A percentile compares a stretch with the other conserved stretches of the same genome.
These are phyloP conservation scores for Diabrotica virgifera DNA, from an alignment of 1,140 invertebrate genomes.

Conservation along the genomic window DNA sequence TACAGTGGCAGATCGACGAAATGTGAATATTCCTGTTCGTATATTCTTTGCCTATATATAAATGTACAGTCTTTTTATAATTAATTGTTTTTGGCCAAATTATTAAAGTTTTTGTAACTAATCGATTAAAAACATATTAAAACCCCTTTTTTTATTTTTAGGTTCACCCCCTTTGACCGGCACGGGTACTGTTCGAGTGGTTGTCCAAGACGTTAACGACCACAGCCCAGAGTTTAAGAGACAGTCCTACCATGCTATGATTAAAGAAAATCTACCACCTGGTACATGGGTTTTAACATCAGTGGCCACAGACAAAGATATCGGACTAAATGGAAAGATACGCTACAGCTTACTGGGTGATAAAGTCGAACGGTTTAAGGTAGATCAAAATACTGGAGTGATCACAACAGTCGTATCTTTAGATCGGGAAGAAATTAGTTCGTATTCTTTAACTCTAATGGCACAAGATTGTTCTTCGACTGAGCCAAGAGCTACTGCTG, in stretches of 20 bases:
- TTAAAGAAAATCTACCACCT: slow-evolving; percentile 73
- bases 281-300: slow-evolving; percentile 72
- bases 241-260: slow-evolving; percentile 70
- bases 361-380: slow-evolving; percentile 68
- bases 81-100: too few species aligned
- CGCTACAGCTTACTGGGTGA: slow-evolving; percentile 80
- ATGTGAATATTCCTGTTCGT: too few species aligned
- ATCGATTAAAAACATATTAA: too few species aligned
- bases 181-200: slow-evolving; percentile 79
- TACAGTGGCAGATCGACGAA: too few species aligned
- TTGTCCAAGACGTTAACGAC: slow-evolving; percentile 93
- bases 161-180: slow-evolving; percentile 86
- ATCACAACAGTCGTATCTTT: slow-evolving; percentile 68
- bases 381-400: slow-evolving; percentile 71
- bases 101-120: too few species aligned
- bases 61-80: too few species aligned
- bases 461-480: slow-evolving; percentile 85
- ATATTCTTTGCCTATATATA: too few species aligned
- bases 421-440: slow-evolving; percentile 74
- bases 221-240: slow-evolving; percentile 82
- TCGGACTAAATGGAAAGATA: slow-evolving; percentile 80
- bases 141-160: slow-evolving; percentile 47
- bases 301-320: slow-evolving; percentile 74
- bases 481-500: slow-evolving; percentile 71
- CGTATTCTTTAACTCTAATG: slow-evolving; percentile 78